Base-by-base conservation (phyloP, 2,888 invertebrate species). In the Temnothorax ravouxi region DNA sequence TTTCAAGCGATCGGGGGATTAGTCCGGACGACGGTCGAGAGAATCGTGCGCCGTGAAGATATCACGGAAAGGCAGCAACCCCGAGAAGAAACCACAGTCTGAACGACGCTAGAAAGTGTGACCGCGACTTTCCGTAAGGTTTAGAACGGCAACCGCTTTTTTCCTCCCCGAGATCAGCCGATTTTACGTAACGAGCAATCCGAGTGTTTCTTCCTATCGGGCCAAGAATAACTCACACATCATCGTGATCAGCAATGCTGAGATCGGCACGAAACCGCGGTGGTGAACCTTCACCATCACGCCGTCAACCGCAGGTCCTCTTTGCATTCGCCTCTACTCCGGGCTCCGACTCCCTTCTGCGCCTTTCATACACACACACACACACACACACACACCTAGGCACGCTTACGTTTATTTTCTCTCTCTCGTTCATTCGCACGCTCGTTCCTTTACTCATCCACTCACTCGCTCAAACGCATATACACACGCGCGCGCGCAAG, bases 81-180 rank as follows among this genome's bases (percentile, higher is more conserved):
- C 62, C 34, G 18, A 69, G 79, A 71, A 59, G 76, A 67, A 77
- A 66, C 47, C 11, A 9, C 13, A 25, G 18, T 18, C 47, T 64
- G 11, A 13, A 18, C 72, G 56, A 34, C 21, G 72, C 59, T 80
- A 80, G 79, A 80, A 80, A 80, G 79, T 80, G 72, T 61, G 79
- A 79, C 72, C 79, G 71, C 79, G 79, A 61, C 59, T 80, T 80
- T 80, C 79, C 79, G 79, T 50, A 44, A 59, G 38, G 38, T 38
- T 59, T 72, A 34, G 47, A 56, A 61, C n/a, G 59, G 72, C 47
- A 47, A 25, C 72, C 69, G 56, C 54, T 59, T 79, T 38, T 21
- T 18, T 6, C 18, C 29, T 15, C 50, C 4, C 47, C 15, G 41
- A 80, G 72, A 59, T 50, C 72, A 50, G 13, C 13, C 34, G 79